These are phyloP conservation scores for Gallinago paraguaiae DNA, from an alignment of 2,113 vertebrate genomes.

Conservation along the genomic window DNA sequence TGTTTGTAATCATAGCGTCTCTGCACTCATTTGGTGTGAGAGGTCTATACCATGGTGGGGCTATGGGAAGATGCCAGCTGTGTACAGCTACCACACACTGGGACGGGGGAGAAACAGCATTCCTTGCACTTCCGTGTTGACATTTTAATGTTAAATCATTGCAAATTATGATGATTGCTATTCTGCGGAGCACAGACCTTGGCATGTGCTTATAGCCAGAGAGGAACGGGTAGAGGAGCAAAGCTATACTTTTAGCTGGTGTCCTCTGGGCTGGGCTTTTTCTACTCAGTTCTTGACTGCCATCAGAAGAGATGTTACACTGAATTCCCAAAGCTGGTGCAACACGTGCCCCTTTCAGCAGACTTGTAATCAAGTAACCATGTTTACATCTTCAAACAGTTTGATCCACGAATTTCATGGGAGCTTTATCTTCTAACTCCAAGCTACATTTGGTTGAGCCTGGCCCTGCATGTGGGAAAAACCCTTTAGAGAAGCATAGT, in stretches of 20 bases:
- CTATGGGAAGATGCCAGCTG: not conserved
- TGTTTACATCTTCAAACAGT: not conserved
- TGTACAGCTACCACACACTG: not conserved
- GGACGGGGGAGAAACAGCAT: not conserved
- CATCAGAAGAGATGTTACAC: not conserved
- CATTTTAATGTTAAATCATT: slow-evolving; percentile 7
- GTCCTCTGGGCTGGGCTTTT: not conserved
- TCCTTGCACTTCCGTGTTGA: not conserved
- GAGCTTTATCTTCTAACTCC: not conserved
- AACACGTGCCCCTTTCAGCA: rapidly evolving
- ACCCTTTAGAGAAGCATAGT: slow-evolving; percentile 18
- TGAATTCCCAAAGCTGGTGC: not conserved
- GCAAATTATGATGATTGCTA: not conserved
- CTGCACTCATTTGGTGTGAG: not conserved
- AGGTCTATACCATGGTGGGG: not conserved
- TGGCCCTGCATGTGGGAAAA: slow-evolving; percentile 5
- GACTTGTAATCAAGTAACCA: not conserved
- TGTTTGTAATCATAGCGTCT: rapidly evolving
- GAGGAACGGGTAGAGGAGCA: not conserved
- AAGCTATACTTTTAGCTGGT: not conserved
- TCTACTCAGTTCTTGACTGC: not conserved
- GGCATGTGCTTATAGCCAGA: not conserved
- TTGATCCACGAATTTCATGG: not conserved
- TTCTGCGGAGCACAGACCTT: not conserved
- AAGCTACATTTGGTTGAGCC: not conserved